These are phyloP conservation scores for Lycaon pictus DNA, from an alignment of 2,113 vertebrate species.

Conservation along the genomic window DNA sequence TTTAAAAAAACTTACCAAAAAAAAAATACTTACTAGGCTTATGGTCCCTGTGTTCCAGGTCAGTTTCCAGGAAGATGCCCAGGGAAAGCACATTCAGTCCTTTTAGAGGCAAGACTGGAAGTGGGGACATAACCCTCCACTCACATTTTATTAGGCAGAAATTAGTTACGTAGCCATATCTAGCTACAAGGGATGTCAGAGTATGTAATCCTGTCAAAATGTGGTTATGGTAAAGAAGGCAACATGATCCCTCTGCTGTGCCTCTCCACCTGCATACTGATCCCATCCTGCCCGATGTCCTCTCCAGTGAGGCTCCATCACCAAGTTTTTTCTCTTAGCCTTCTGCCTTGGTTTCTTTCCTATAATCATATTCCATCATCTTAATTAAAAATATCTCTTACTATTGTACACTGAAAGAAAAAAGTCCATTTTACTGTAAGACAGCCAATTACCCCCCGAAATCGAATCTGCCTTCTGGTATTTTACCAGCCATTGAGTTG, in stretches of 20 bases:
- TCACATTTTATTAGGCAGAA: constrained; percentile 43
- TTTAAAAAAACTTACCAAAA: background rate
- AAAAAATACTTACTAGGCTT: constrained; percentile 6
- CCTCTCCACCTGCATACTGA: background rate
- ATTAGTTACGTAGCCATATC: background rate
- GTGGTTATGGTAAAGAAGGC: background rate
- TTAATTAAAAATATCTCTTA: background rate
- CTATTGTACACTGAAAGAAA: background rate
- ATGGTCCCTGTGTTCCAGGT: background rate
- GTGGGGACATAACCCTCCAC: background rate
- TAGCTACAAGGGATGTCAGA: constrained; percentile 1
- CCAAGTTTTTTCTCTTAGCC: background rate
- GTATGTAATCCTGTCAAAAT: constrained; percentile 2
- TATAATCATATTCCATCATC: background rate
- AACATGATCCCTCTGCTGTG: background rate
- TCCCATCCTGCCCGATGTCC: background rate
- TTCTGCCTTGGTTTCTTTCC: background rate
- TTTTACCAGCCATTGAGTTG: background rate
- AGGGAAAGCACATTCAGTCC: background rate
- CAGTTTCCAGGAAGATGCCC: background rate
- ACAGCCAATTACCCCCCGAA: background rate
- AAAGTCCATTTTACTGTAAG: background rate
- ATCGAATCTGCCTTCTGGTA: background rate
- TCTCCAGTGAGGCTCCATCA: background rate
- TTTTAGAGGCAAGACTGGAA: background rate